These are phyloP conservation scores for Osmerus eperlanus DNA, from an alignment of 2,113 vertebrate genomes.

Conservation along the genomic window DNA sequence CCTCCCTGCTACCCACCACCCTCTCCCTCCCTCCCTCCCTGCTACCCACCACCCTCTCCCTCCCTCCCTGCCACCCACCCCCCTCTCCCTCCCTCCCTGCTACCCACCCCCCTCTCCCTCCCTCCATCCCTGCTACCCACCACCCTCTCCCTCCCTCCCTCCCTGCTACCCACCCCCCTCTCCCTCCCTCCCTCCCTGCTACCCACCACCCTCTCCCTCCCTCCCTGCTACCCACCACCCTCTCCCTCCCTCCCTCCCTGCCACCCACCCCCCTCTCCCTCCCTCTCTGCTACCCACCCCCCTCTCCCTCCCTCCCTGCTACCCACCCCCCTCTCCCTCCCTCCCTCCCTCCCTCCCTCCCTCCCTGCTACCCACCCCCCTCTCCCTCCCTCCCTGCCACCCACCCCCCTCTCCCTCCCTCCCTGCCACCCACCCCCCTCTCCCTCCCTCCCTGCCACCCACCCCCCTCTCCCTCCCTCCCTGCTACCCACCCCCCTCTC, in stretches of 20 bases:
- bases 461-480: not conserved
- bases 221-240: slow-evolving; percentile 17
- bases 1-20: slow-evolving; percentile 4
- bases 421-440: not conserved
- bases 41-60: slow-evolving; percentile 47
- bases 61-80: slow-evolving; percentile 9
- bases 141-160: not conserved
- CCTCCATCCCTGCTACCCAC: slow-evolving; percentile 7
- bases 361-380: slow-evolving; percentile 52
- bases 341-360: slow-evolving; percentile 14
- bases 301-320: not conserved
- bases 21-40: slow-evolving; percentile 20
- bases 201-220: slow-evolving; percentile 9
- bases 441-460: slow-evolving; percentile 10
- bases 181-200: slow-evolving; percentile 12
- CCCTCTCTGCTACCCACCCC: slow-evolving; percentile 6
- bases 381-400: slow-evolving; percentile 13
- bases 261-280: slow-evolving; percentile 14
- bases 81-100: not conserved
- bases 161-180: not conserved
- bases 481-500: not conserved
- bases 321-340: slow-evolving; percentile 23
- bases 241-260: slow-evolving; percentile 14
- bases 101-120: not conserved
- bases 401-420: not conserved